Conservation (phyloP, 2,113 vertebrate genomes). For the Apus apus region DNA sequence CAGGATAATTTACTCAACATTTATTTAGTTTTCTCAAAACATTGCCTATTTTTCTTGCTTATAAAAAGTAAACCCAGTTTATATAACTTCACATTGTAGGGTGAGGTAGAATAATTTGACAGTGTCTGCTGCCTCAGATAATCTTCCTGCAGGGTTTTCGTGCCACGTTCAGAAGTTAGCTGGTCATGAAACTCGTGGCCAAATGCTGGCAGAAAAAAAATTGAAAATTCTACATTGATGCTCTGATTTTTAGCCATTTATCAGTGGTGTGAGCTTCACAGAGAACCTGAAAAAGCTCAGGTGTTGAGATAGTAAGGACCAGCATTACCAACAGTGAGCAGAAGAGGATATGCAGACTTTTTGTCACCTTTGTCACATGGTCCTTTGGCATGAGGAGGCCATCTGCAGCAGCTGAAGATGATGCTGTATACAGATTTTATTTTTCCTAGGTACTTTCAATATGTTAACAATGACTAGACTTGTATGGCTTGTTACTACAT, state of each 20-base stretch:
- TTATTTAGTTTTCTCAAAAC: constrained; percentile 23
- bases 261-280: background rate
- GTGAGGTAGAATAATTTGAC: background rate
- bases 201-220: background rate
- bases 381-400: background rate
- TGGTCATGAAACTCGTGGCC: background rate
- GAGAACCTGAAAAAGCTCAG: background rate
- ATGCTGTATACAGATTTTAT: background rate
- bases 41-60: background rate
- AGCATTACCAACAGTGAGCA: background rate
- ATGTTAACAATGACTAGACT: background rate
- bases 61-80: background rate
- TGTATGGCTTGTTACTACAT: background rate
- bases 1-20: background rate
- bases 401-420: background rate
- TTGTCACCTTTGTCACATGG: background rate
- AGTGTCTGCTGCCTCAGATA: background rate
- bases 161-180: background rate
- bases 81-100: background rate
- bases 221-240: background rate
- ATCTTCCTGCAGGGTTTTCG: background rate
- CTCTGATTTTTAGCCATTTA: background rate
- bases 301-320: background rate
- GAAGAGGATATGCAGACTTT: background rate
- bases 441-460: background rate